These are phyloP conservation scores for Python bivittatus DNA, from an alignment of 2,113 vertebrate genomes.

Conservation along the genomic window DNA sequence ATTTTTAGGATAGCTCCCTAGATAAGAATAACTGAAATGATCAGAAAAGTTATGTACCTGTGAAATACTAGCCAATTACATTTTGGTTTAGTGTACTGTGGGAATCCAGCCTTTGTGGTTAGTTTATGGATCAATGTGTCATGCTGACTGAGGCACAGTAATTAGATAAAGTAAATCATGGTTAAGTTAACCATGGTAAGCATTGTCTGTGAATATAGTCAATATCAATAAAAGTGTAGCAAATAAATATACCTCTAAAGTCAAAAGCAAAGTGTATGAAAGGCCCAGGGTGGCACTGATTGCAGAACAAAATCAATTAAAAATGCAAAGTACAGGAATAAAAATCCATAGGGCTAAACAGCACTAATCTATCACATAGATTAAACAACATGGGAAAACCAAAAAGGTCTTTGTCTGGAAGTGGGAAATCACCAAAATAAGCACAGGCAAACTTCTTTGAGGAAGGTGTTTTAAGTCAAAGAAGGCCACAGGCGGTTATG, in stretches of 20 bases:
- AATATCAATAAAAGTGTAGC: neutral
- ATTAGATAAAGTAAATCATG: neutral
- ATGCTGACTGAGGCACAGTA: neutral
- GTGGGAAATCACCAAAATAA: neutral
- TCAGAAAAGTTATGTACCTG: neutral
- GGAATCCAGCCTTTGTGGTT: neutral
- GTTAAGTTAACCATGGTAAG: neutral
- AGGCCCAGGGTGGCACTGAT: neutral
- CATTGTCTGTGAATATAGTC: neutral
- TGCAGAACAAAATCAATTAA: neutral
- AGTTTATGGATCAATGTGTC: neutral
- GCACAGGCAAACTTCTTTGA: neutral
- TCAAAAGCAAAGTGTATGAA: neutral
- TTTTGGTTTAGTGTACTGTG: neutral
- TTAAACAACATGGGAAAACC: neutral
- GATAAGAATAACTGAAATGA: neutral
- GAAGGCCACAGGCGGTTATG: neutral
- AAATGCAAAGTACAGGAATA: neutral
- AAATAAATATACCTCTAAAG: neutral
- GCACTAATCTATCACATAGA: neutral
- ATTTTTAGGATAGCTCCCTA: neutral
- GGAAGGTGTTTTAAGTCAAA: neutral
- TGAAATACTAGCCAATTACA: neutral
- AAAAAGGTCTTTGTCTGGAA: neutral
- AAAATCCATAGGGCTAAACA: neutral